Conservation (phyloP, 2,113 vertebrate species). For the Chloebia gouldiae region DNA sequence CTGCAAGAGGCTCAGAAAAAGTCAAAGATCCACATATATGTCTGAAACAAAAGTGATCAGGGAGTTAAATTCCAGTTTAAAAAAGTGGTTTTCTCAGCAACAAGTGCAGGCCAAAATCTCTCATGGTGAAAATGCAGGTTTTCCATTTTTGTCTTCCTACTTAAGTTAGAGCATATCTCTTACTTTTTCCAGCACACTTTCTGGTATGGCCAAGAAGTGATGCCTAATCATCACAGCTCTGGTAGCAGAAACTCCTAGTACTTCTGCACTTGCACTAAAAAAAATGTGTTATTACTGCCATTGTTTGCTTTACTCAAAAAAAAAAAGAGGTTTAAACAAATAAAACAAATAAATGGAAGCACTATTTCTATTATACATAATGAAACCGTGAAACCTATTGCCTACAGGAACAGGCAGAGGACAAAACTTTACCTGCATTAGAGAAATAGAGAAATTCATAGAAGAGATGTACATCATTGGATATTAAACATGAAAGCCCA, state of each 20-base stretch:
- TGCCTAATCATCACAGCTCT: neutral
- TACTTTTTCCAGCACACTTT: neutral
- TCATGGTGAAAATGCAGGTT: neutral
- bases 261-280: neutral
- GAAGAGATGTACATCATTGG: slow-evolving; percentile 8
- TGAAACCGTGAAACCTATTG: neutral
- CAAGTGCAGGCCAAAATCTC: neutral
- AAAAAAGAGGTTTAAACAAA: neutral
- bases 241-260: neutral
- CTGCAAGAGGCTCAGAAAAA: neutral
- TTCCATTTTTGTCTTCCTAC: neutral
- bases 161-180: neutral
- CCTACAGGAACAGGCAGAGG: neutral
- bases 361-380: neutral
- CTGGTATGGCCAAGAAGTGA: neutral
- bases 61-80: neutral
- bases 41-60: neutral
- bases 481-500: slow-evolving; percentile 46
- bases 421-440: slow-evolving; percentile 33
- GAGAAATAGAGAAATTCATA: slow-evolving; percentile 29
- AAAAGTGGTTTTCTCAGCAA: neutral
- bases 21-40: neutral
- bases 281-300: neutral
- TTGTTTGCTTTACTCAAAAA: neutral
- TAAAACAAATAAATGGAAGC: neutral